A percentile compares a stretch with the other conserved stretches of the same genome.
Evolutionary conservation across 2,113 vertebrate genomes (phyloP).

Genomic region (Tapirus terrestris): DNA sequence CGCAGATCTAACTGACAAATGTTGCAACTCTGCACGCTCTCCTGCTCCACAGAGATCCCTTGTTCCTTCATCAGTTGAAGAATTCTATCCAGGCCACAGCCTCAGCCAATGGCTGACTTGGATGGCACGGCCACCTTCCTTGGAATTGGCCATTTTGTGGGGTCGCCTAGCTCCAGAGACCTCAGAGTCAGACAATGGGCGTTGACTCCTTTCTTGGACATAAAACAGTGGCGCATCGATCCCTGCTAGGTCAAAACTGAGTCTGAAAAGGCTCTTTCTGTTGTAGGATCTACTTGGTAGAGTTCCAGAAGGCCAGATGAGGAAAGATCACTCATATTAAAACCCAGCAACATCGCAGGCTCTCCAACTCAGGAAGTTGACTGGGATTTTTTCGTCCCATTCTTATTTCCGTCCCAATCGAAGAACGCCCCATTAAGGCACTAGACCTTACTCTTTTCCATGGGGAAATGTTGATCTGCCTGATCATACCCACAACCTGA

Average conservation of each 20-base stretch:
- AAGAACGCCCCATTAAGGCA: not conserved
- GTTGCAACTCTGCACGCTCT: not conserved
- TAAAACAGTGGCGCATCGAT: not conserved
- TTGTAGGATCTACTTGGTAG: not conserved
- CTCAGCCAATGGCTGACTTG: not conserved
- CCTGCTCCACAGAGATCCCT: not conserved
- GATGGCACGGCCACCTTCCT: not conserved
- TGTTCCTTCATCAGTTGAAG: not conserved
- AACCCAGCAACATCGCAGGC: not conserved
- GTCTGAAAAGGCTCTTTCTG: not conserved
- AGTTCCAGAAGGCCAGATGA: not conserved
- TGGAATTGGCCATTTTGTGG: not conserved
- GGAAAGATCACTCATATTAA: not conserved
- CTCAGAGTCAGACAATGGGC: not conserved
- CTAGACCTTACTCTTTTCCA: not conserved
- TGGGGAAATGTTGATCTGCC: not conserved
- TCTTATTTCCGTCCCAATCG: not conserved
- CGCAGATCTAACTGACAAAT: not conserved
- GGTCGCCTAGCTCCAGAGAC: not conserved
- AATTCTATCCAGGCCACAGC: rapidly evolving
- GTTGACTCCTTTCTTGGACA: too few relatives aligned
- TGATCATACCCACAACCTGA: not conserved
- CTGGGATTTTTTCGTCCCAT: not conserved
- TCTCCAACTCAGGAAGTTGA: not conserved
- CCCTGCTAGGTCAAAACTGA: not conserved